Evolutionary conservation across 2,888 invertebrate genomes (phyloP).

Genomic region (Allacma fusca): DNA sequence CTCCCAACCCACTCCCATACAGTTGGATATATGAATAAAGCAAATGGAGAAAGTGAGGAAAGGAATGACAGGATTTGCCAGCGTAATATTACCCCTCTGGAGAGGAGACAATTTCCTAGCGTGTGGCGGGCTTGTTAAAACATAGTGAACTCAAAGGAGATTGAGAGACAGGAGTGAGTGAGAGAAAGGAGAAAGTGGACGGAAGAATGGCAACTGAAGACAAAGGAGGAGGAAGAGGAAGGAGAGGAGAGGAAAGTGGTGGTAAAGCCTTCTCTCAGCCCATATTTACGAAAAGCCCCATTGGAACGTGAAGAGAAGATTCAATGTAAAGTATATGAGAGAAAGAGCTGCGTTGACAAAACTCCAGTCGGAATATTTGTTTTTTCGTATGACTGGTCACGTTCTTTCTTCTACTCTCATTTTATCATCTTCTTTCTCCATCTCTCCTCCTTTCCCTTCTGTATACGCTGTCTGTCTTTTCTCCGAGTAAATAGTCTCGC

Average conservation of each 20-base stretch:
- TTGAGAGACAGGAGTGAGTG: too few relatives aligned
- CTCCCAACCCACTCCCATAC: too few relatives aligned
- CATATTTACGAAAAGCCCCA: constrained; percentile 38
- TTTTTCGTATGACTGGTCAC: constrained; percentile 61
- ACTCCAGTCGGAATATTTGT: constrained; percentile 58
- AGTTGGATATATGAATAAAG: too few relatives aligned
- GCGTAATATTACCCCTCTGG: too few relatives aligned
- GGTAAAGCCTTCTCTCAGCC: constrained; percentile 23
- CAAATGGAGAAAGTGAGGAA: too few relatives aligned
- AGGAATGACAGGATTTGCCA: too few relatives aligned
- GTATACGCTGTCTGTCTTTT: not conserved
- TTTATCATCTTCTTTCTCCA: constrained; percentile 21
- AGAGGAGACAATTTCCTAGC: too few relatives aligned
- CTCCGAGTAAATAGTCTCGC: not conserved
- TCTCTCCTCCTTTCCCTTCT: not conserved
- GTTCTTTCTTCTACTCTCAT: constrained; percentile 50
- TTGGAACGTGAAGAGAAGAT: constrained; percentile 20
- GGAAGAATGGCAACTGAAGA: not conserved
- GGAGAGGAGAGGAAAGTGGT: constrained; percentile 3
- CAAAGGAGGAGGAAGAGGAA: not conserved
- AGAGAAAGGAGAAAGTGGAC: too few relatives aligned
- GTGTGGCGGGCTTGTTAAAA: too few relatives aligned
- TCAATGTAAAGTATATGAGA: constrained; percentile 31
- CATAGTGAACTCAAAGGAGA: too few relatives aligned
- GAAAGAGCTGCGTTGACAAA: constrained; percentile 44